Evolutionary conservation across 2,113 vertebrate species (phyloP), one percentile per base, ranked within the genome.

Genomic region (Microtus pennsylvanicus): DNA sequence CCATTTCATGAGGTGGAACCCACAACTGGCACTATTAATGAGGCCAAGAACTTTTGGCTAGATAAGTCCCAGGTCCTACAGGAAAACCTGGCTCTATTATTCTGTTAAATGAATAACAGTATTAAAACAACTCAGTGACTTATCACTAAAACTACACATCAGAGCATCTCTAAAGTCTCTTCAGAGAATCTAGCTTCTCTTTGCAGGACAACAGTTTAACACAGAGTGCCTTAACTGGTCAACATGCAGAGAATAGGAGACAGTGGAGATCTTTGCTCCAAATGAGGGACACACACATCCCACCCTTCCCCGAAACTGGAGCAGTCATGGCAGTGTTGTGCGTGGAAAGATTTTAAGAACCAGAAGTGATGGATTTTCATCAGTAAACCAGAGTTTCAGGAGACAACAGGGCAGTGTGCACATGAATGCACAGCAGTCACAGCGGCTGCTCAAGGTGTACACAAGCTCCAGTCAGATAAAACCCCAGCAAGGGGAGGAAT

Each of bases 181-280:
- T 16, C 5, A 38, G 16, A 8, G 1, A 65, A 30, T 28, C 58
- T 85, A 65, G 38, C 38, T 65, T 65, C 26, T 45, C 26, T 85
- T 85, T 30, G 8, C 14, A 85, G 8, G 55, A 28, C 3, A 45
- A 30, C 7, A 45, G 55, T 33, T 33, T 45, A 45, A 30, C 26
- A 65, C 2, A 10, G 4, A n/a, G 38, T 1, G 4, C 13, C 2
- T 9, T 16, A 65, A 45, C 1, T 85, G 2, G 7, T 45, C n/a
- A 63, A 42, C n/a, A 28, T 42, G 3, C 24, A 63, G 26, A 42
- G 8, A 83, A 16, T 1, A 42, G 58, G 24, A 45, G 38, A 45
- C 7, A 45, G 28, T 30, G 8, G 24, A 65, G 2, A 30, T 10
- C 7, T 45, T 14, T 19, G 82, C 8, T 19, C 8, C 26, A 30